Evolutionary conservation across 2,888 invertebrate species (phyloP).

Genomic region (Buathra laborator): DNA sequence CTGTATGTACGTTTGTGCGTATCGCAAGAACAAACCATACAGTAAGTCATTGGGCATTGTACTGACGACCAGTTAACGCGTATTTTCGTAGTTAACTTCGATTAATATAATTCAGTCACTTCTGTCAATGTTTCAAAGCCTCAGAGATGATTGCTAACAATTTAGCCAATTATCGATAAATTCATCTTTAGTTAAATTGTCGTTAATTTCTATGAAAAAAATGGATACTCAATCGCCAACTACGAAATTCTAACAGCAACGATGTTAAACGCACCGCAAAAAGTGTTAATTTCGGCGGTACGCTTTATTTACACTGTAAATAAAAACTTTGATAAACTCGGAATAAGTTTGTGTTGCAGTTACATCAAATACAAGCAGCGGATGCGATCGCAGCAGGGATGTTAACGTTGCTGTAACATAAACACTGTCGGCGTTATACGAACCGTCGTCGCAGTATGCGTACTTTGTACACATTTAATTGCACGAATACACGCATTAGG

Average conservation of each 20-base stretch:
- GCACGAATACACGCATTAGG: constrained; percentile 1
- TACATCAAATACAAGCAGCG: not conserved
- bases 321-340: too few species aligned
- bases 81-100: not conserved
- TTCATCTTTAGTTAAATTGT: too few species aligned
- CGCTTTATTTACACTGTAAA: too few species aligned
- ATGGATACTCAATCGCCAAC: too few species aligned
- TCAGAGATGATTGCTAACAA: not conserved
- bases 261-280: too few species aligned
- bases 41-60: not conserved
- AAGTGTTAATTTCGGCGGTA: too few species aligned
- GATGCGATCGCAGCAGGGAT: not conserved
- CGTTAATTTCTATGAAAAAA: too few species aligned
- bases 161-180: too few species aligned
- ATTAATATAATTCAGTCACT: not conserved
- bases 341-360: not conserved
- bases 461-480: not conserved
- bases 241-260: too few species aligned
- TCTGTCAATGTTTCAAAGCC: not conserved
- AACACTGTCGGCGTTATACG: constrained; percentile 22
- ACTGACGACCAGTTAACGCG: not conserved
- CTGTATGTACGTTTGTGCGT: constrained; percentile 9
- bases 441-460: not conserved
- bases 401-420: constrained; percentile 21
- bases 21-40: not conserved